Evolutionary conservation across 2,888 invertebrate species (phyloP), one percentile per base, ranked within the genome.

Genomic region (Erynnis tages): DNA sequence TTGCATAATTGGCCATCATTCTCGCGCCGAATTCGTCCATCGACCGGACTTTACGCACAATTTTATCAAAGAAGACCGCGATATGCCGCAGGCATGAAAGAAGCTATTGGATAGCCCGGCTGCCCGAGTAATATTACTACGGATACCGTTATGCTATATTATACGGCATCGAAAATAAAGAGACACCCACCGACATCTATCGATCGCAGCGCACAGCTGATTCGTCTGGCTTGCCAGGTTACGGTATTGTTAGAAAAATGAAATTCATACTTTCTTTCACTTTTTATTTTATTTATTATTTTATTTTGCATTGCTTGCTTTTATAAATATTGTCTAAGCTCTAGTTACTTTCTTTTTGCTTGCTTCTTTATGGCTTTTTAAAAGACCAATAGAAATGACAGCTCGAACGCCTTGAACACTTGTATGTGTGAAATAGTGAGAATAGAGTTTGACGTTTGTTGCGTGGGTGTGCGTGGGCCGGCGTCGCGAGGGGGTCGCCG

Each of bases 101-200:
- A 69, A 75, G 79, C 76, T 79, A 75, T 76, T 74, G 69, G 61
- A 16, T 49, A 25, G 41, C 19, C 41, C 64, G 63, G 64, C 69
- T n/a, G n/a, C n/a, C n/a, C 68, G 75, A 73, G 73, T 71, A 73
- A 77, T 80, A 78, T 78, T 87, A 87, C 86, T 85, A 88, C 86
- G 76, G 79, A 79, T 85, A 84, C 85, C 83, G 86, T 82, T 85
- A 81, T 65, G 67, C 73, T 78, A 67, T 76, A n/a, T n/a, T n/a
- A 74, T 68, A 76, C 69, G 71, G 75, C 76, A 77, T 78, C 79
- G 78, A 88, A 87, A 87, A 86, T 87, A 88, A 86, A 85, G 84
- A 75, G 81, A 83, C 84, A 76, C 76, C 73, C 83, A 87, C 86
- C 81, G 89, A 89, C 89, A 87, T 89, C 88, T 89, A 89, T 89